A percentile compares a stretch with the other conserved stretches of the same genome.
Evolutionary conservation across 1,140 invertebrate species (phyloP).

Genomic region (Calephelis nemesis): DNA sequence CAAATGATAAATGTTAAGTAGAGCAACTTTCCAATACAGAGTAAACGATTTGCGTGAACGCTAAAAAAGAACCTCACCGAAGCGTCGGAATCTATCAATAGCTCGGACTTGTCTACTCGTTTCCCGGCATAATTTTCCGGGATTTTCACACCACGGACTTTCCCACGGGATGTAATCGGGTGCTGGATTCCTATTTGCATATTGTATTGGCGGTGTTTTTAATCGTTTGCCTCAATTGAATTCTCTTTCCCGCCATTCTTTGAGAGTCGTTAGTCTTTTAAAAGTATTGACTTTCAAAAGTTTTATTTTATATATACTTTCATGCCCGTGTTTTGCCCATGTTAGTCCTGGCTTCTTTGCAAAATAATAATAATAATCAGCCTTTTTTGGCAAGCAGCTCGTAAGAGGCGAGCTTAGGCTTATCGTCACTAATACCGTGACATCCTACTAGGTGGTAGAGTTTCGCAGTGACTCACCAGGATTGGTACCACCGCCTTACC

Average conservation of each 20-base stretch:
- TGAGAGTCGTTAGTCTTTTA: neutral
- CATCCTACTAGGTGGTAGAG: too few species aligned
- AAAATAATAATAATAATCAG: too few species aligned
- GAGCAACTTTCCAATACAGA: conserved; percentile 34
- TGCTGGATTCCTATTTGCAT: conserved; percentile 55
- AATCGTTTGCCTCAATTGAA: conserved; percentile 1
- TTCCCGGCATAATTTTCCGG: conserved; percentile 36
- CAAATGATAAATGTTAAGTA: conserved; percentile 26
- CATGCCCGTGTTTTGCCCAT: too few species aligned
- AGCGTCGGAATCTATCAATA: conserved; percentile 62
- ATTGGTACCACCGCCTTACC: too few species aligned
- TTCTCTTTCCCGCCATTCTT: neutral
- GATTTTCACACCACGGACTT: conserved; percentile 39
- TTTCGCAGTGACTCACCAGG: too few species aligned
- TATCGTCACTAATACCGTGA: too few species aligned
- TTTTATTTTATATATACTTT: too few species aligned
- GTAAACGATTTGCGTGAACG: conserved; percentile 42
- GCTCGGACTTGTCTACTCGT: conserved; percentile 43
- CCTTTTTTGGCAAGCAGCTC: too few species aligned
- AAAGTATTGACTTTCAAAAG: neutral
- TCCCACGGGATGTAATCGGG: conserved; percentile 37
- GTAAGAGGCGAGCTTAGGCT: too few species aligned
- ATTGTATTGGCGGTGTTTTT: conserved; percentile 32
- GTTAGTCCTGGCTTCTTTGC: too few species aligned
- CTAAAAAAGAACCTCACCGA: conserved; percentile 43